phyloP scores from a whole-genome alignment of 2,113 vertebrate genomes.

The Cynopterus brachyotis region DNA sequence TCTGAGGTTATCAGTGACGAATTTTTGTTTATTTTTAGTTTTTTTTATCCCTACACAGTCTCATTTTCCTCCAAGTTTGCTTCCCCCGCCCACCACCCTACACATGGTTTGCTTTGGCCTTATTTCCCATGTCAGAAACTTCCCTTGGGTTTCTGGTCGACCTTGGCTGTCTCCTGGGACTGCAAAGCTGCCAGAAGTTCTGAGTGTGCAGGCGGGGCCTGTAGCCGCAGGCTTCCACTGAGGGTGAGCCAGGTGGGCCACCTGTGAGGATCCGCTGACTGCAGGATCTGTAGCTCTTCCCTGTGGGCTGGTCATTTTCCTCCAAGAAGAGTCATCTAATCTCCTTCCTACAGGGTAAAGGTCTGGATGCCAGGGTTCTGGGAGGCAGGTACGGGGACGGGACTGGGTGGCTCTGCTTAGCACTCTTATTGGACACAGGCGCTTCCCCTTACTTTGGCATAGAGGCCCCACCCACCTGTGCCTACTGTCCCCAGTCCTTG shows the following conservation, averaged over 20 bases:
- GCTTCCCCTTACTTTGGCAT: not conserved
- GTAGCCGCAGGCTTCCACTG: accelerated
- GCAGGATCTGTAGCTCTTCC: not conserved
- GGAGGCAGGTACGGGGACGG: not conserved
- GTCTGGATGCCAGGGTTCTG: not conserved
- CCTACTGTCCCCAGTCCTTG: not conserved
- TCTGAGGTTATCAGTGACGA: not conserved
- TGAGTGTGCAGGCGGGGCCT: not conserved
- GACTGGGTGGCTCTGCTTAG: not conserved
- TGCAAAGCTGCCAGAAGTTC: not conserved
- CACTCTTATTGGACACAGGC: not conserved
- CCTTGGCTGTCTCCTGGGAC: not conserved
- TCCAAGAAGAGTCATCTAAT: not conserved
- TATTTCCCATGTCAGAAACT: not conserved
- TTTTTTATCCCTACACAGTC: not conserved
- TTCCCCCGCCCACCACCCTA: too few relatives aligned
- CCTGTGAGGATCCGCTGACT: not conserved
- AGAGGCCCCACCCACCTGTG: not conserved
- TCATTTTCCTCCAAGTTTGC: not conserved
- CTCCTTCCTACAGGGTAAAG: not conserved
- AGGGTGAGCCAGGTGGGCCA: too few relatives aligned
- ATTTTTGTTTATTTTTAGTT: not conserved
- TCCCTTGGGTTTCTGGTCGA: not conserved
- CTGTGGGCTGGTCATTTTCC: not conserved
- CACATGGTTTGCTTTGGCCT: not conserved